Evolutionary conservation across 2,888 invertebrate species (phyloP).

Genomic region (Carcina quercana): DNA sequence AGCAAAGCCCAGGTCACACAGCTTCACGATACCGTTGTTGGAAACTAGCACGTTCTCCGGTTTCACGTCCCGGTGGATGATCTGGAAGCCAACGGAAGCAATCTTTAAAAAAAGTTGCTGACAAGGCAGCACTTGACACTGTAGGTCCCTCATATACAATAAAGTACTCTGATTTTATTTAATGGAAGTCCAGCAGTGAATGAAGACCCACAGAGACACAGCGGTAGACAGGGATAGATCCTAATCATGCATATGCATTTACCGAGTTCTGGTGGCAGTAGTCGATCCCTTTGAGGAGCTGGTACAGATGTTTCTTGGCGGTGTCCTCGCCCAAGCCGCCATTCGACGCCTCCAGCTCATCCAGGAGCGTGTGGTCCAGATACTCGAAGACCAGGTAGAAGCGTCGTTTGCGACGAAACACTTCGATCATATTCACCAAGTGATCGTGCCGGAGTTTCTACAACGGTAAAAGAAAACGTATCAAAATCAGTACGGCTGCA

Average conservation of each 20-base stretch:
- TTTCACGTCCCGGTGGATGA: constrained; percentile 92
- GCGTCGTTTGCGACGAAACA: constrained; percentile 87
- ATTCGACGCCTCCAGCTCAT: constrained; percentile 84
- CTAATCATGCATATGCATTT: no score
- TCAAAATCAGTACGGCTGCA: no score
- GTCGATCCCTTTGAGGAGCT: constrained; percentile 85
- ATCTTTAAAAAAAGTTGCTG: no score
- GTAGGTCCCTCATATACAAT: no score
- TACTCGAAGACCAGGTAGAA: constrained; percentile 93
- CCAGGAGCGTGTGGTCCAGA: constrained; percentile 88
- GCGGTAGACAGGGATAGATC: no score
- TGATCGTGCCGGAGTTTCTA: constrained; percentile 93
- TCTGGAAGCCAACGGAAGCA: no score
- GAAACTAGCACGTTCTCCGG: constrained; percentile 92
- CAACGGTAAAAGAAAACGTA: no score
- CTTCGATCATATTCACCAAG: constrained; percentile 90
- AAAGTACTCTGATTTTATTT: no score
- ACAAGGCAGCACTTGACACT: no score
- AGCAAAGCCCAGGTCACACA: constrained; percentile 95
- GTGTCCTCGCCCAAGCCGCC: constrained; percentile 83
- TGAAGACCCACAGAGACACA: no score
- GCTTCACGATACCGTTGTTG: constrained; percentile 85
- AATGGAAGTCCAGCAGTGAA: no score
- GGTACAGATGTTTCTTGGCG: constrained; percentile 84
- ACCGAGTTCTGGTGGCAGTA: constrained; percentile 91